Conservation (phyloP, 1,140 invertebrate genomes). For the Tetramorium simillimum region DNA sequence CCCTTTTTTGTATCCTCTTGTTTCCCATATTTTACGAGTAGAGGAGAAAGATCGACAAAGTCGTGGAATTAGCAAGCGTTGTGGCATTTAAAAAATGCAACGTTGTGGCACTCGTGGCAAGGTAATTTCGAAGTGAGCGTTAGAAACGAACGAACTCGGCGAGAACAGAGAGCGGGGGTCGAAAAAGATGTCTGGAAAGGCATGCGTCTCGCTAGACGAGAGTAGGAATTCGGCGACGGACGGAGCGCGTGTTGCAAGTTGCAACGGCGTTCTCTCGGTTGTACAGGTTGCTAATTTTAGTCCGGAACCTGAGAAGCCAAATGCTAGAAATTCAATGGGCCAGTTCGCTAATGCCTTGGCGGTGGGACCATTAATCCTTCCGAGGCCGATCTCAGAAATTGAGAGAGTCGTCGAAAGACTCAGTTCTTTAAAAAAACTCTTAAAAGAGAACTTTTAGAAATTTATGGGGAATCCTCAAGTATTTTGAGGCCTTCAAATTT, state of each 20-base stretch:
- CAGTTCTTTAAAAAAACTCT: not conserved
- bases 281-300: constrained; percentile 52
- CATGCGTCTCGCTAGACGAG: constrained; percentile 28
- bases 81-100: not conserved
- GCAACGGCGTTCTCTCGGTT: constrained; percentile 49
- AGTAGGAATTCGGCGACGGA: constrained; percentile 42
- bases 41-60: not conserved
- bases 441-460: not conserved
- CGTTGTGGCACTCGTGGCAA: not conserved
- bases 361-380: not conserved
- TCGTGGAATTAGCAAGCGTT: not conserved
- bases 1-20: no score
- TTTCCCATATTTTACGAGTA: not conserved
- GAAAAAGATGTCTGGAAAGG: constrained; percentile 47
- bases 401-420: not conserved
- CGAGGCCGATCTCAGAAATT: not conserved
- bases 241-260: constrained; percentile 43
- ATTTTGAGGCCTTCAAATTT: not conserved
- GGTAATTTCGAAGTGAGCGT: constrained; percentile 14
- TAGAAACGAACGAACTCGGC: not conserved
- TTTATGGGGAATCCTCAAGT: not conserved
- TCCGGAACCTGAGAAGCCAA: constrained; percentile 42
- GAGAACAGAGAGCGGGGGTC: not conserved
- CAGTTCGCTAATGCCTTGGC: not conserved
- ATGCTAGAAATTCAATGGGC: constrained; percentile 53